Evolutionary conservation across 2,113 vertebrate genomes (phyloP).

Genomic region (Chloebia gouldiae): DNA sequence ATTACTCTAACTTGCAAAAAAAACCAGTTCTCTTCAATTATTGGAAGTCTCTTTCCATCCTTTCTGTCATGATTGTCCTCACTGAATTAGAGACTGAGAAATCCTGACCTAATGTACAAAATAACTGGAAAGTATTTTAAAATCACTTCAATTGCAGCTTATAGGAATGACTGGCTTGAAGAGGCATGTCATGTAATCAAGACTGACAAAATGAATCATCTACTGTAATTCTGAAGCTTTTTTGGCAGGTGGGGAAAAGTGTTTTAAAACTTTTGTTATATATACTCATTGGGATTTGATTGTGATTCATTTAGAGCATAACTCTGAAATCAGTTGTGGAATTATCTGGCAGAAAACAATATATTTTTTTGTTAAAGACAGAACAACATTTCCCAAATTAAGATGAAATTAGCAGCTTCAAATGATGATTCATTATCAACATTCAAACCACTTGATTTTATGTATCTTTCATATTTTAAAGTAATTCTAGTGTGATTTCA

Average conservation of each 20-base stretch:
- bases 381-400: not conserved
- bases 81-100: not conserved
- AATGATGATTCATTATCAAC: not conserved
- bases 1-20: not conserved
- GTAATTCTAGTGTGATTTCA: not conserved
- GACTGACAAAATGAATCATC: not conserved
- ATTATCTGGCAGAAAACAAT: not conserved
- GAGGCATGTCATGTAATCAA: not conserved
- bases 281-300: not conserved
- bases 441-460: not conserved
- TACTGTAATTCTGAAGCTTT: constrained; percentile 3
- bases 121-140: not conserved
- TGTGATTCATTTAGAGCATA: not conserved
- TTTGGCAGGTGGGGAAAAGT: not conserved
- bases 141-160: constrained; percentile 6
- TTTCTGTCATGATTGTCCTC: not conserved
- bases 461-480: not conserved
- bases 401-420: not conserved
- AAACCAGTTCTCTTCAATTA: not conserved
- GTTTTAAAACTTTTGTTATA: not conserved
- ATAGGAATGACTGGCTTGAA: not conserved
- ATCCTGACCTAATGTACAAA: constrained; percentile 8
- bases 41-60: not conserved
- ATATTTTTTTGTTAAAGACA: not conserved
- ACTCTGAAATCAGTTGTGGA: not conserved